These are phyloP conservation scores for Amphipoea lucens DNA, from an alignment of 2,888 invertebrate genomes.

Conservation along the genomic window DNA sequence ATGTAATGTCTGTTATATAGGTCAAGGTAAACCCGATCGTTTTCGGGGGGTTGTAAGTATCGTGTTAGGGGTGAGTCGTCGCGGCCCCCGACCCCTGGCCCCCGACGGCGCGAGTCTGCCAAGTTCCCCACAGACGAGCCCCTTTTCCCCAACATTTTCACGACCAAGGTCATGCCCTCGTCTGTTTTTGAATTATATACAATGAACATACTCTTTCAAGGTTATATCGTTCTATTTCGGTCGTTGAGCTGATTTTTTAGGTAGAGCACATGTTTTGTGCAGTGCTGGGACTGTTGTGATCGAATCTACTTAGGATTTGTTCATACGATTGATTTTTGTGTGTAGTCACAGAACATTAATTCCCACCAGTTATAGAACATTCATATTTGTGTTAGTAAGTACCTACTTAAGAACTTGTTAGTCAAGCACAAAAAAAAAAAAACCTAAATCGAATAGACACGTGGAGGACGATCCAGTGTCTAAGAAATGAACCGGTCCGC, in stretches of 20 bases:
- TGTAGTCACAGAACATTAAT: not conserved
- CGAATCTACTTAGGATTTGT: not conserved
- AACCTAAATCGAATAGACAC: no score
- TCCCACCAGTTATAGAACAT: no score
- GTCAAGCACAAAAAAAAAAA: no score
- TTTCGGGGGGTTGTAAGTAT: conserved; percentile 12
- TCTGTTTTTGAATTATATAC: conserved; percentile 26
- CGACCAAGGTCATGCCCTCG: conserved; percentile 31
- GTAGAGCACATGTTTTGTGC: not conserved
- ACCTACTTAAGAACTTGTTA: no score
- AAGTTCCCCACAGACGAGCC: conserved; percentile 25
- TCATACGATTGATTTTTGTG: not conserved
- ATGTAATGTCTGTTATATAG: conserved; percentile 1
- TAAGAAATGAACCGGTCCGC: no score
- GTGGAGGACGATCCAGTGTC: not conserved
- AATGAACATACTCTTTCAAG: conserved; percentile 11
- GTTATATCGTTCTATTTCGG: conserved; percentile 7
- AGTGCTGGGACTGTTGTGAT: not conserved
- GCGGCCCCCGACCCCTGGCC: not conserved
- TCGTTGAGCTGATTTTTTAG: not conserved
- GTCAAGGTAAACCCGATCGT: conserved; percentile 39
- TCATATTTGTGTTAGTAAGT: not conserved
- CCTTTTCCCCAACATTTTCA: conserved; percentile 28
- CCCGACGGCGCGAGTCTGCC: conserved; percentile 15
- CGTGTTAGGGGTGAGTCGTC: conserved; percentile 16